Conservation (phyloP, 1,140 invertebrate genomes). For the Medauroidea extradentata region DNA sequence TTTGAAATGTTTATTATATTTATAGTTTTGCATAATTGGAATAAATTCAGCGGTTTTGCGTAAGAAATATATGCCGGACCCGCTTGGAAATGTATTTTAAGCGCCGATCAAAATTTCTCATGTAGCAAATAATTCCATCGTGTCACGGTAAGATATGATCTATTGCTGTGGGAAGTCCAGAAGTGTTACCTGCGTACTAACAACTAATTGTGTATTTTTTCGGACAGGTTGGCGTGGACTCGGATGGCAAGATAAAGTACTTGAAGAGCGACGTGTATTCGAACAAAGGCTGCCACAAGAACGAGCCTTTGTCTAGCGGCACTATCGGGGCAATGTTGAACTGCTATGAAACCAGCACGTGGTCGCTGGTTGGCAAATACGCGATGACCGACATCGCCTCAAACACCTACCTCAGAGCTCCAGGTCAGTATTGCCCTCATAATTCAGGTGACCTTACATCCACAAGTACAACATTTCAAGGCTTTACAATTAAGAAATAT, state of each 20-base stretch:
- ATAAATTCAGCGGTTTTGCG: too few species aligned
- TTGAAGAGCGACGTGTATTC: conserved; percentile 56
- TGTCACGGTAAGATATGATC: neutral
- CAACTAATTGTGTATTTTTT: too few species aligned
- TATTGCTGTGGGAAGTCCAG: neutral
- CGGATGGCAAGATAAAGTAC: conserved; percentile 61
- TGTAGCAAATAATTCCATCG: neutral
- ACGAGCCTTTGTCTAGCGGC: conserved; percentile 48
- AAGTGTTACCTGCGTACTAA: neutral
- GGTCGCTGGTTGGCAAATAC: conserved; percentile 50
- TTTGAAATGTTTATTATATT: too few species aligned
- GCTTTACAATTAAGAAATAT: too few species aligned
- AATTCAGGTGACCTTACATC: too few species aligned
- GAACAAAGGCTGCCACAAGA: conserved; percentile 56
- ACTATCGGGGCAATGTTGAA: conserved; percentile 47
- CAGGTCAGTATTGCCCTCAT: too few species aligned
- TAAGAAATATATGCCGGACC: too few species aligned
- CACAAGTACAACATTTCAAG: too few species aligned
- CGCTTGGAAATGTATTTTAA: neutral
- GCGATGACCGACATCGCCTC: conserved; percentile 56
- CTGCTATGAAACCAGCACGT: conserved; percentile 53
- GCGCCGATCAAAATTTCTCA: neutral
- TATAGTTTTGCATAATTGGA: too few species aligned
- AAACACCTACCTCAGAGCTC: conserved; percentile 57
- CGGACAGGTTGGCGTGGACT: conserved; percentile 57